Evolutionary conservation across 2,888 invertebrate genomes (phyloP).

Genomic region (Tribolium freemani): DNA sequence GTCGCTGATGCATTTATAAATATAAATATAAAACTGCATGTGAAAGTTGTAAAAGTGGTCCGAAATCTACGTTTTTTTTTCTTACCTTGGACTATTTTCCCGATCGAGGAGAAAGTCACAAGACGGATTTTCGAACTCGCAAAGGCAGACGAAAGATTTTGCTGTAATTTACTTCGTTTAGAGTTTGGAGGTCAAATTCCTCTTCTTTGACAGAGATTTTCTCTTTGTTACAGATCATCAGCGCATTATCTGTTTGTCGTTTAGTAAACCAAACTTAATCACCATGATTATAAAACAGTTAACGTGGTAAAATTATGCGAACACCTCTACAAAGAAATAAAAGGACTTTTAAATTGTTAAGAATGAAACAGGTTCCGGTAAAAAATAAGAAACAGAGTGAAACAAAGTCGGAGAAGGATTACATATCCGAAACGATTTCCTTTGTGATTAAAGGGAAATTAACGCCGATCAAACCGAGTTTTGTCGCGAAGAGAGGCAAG

Average conservation of each 20-base stretch:
- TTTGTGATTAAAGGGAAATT: conserved; percentile 66
- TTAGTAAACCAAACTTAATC: neutral
- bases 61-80: conserved; percentile 11
- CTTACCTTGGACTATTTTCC: conserved; percentile 13
- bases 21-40: conserved; percentile 11
- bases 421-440: conserved; percentile 65
- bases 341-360: conserved; percentile 22
- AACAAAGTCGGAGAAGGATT: conserved; percentile 55
- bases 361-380: conserved; percentile 43
- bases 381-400: conserved; percentile 54
- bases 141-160: conserved; percentile 6
- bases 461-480: conserved; percentile 60
- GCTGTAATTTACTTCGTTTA: neutral
- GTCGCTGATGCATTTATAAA: conserved; percentile 1
- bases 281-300: conserved; percentile 16
- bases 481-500: conserved; percentile 51
- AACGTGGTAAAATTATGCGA: conserved; percentile 18
- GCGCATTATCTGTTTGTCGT: neutral
- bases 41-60: conserved; percentile 34
- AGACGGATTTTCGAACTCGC: conserved; percentile 2
- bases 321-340: conserved; percentile 19
- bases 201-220: neutral
- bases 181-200: conserved; percentile 18
- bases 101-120: conserved; percentile 10
- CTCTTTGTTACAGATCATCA: conserved; percentile 19